Evolutionary conservation across 2,797 vertebrate species (phyloP).

Genomic region (Hylomyscus alleni): DNA sequence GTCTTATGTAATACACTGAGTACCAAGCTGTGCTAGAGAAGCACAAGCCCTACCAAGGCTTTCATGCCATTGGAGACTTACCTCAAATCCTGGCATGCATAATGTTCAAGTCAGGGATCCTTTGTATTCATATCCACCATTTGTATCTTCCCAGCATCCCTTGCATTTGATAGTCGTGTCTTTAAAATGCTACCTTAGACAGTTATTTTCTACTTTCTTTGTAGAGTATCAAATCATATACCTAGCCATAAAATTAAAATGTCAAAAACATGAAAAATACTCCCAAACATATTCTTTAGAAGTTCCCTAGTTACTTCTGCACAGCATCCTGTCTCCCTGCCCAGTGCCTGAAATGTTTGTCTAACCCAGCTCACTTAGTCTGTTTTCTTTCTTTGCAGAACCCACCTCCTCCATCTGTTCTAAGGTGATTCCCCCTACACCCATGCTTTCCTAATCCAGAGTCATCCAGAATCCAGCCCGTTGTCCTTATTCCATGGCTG

Average conservation of each 20-base stretch:
- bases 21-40: background rate
- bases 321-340: background rate
- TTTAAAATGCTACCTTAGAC: background rate
- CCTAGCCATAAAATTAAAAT: slow-evolving; percentile 40
- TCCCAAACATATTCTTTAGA: background rate
- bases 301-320: background rate
- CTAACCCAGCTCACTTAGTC: background rate
- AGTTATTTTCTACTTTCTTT: background rate
- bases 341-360: background rate
- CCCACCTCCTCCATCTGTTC: background rate
- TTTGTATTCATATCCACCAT: background rate
- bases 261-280: slow-evolving; percentile 27
- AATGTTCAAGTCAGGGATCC: background rate
- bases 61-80: background rate
- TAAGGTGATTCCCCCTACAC: no score
- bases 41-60: no score
- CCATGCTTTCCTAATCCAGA: background rate
- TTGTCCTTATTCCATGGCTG: background rate
- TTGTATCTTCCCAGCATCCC: background rate
- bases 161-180: background rate
- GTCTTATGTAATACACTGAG: background rate
- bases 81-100: background rate
- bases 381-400: background rate
- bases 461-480: background rate
- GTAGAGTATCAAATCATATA: background rate